Percentiles rank a stretch among this genome's conserved stretches.
Conservation (phyloP, 2,113 vertebrate genomes). For the Empidonax traillii region DNA sequence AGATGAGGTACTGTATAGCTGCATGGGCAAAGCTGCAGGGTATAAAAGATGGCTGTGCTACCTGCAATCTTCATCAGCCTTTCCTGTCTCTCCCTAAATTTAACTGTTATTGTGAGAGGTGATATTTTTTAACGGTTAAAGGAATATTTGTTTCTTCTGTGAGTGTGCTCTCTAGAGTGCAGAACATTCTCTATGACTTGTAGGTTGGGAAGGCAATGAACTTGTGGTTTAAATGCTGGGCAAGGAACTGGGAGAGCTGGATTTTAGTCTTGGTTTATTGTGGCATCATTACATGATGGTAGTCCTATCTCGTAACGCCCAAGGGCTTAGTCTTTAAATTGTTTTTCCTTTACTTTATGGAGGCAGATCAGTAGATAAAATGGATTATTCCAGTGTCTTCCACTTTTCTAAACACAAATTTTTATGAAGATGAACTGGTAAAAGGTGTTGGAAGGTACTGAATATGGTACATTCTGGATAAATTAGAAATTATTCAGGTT, state of each 20-base stretch:
- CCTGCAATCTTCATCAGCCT: neutral
- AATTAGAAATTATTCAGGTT: neutral
- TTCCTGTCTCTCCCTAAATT: neutral
- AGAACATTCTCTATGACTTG: neutral
- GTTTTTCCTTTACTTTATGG: neutral
- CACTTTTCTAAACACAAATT: neutral
- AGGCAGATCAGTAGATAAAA: neutral
- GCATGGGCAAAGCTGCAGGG: neutral
- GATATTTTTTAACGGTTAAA: neutral
- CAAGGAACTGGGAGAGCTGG: slow-evolving; percentile 23
- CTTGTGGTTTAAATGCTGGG: neutral
- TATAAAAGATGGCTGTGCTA: fast-evolving
- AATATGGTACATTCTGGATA: neutral
- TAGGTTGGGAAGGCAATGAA: neutral
- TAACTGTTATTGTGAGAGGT: neutral
- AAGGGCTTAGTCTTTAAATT: neutral
- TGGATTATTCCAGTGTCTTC: neutral
- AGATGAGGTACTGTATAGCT: neutral
- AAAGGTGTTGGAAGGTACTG: neutral
- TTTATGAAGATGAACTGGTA: neutral
- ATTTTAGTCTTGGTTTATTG: neutral
- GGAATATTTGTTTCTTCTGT: neutral
- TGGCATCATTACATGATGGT: neutral
- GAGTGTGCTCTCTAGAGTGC: neutral
- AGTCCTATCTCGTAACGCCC: neutral